Evolutionary conservation across 2,797 vertebrate genomes (phyloP), one percentile per base, ranked within the genome.

Genomic region (Chloroceryle amazona): DNA sequence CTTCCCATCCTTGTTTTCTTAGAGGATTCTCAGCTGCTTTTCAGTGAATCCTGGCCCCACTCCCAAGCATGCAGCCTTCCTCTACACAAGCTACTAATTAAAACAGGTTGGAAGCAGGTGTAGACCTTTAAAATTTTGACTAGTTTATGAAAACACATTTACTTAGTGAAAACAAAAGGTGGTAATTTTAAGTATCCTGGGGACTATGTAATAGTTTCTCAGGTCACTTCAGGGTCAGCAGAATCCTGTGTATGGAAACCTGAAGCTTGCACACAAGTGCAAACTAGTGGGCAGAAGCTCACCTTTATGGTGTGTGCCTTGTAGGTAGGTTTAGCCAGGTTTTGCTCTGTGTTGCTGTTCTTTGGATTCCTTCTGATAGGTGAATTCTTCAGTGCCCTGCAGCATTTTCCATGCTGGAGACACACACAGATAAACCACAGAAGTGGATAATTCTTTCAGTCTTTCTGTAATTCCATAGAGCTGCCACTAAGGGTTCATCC

Each of bases 361-460:
- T 58, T 52, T 58, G 28, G 12, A 26, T 44, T 63, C n/a, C n/a
- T 14, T 57, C 44, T 58, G 49, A 28, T 51, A 51, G 9, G 20
- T 10, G 51, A 25, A 18, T 65, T 23, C 6, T 75, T 58, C 44
- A 35, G 14, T 58, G 44, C 21, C n/a, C 35, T 86, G 29, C 42
- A 70, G 15, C 2, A 31, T 51, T 81, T 70, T 63, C 6, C 26
- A 9, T 12, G 21, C 31, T 35, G 37, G 20, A 57, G 29, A 63
- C 4, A 13, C 11, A 25, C 1, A 1, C 1, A 41, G 52, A 9
- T 46, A 47, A 16, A 41, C 15, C 15, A 46, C 0, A 0, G n/a
- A 74, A 67, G 7, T 28, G 5, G 20, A 21, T 44, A 13, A 12
- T 71, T 63, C 44, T 44, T 11, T 60, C 54, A 41, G 31, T 66